Base-by-base conservation (phyloP, 1,140 invertebrate species). In the Zaprionus davidi region DNA sequence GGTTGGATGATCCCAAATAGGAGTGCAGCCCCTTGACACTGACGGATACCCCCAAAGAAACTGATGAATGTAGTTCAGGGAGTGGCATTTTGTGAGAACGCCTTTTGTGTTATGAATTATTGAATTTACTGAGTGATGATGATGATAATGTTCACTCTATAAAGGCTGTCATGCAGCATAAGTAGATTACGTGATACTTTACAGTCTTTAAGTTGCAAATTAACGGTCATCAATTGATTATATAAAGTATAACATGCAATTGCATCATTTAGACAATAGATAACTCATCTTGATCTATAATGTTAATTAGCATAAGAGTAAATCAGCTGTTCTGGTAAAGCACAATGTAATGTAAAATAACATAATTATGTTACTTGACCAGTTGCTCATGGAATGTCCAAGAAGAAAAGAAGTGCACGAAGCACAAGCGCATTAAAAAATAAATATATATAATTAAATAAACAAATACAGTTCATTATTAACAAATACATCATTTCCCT, bases 81-180 rank as follows among this genome's bases (percentile, higher is more conserved):
- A 71, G 83, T 80, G 83, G 73, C 80, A 71, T 68, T 53, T 55
- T 36, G 63, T 60, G 74, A 51, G 72, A 67, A 20, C 11, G 24
- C 44, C 59, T 53, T 63, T 79, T 36, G 7, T 51, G 49, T 82
- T 71, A 68, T 86, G 68, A 73, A 86, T 71, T 64, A 70, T 79
- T 76, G 53, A 59, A 69, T 57, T 44, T 67, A 17, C 22, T 68
- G 49, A 34, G 26, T 51, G 31, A 34, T 77, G 60, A 80, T 67
- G 69, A 80, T 80, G 62, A 76, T 70, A 67, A 80, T 76, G 31
- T 28, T 64, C 12, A 26, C 31, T 22, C 5, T 12, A 20, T 41
- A 13, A 38, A 34, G 46, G 12, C 41, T 64, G 55, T 12, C 36
- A 28, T 51, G 38, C 12, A 46, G n/a, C 41, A n/a, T 44, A 17